phyloP scores from a whole-genome alignment of 2,888 invertebrate genomes.

The Onthophagus sagittarius region DNA sequence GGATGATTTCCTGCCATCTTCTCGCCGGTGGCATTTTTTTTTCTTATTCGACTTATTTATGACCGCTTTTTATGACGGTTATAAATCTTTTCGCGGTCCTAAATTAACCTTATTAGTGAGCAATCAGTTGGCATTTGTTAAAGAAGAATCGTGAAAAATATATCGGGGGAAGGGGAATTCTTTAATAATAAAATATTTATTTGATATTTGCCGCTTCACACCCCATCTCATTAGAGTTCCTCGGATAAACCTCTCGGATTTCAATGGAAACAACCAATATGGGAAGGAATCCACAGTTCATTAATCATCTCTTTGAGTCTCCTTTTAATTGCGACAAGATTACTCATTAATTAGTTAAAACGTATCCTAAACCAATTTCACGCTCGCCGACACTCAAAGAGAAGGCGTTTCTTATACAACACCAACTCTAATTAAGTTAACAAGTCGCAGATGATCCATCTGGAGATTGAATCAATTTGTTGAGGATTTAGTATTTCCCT shows the following conservation, averaged over 20 bases:
- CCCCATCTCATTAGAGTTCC: background rate
- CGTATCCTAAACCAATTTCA: conserved; percentile 38
- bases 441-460: background rate
- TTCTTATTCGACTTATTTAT: background rate
- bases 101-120: background rate
- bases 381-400: conserved; percentile 29
- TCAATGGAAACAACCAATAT: background rate
- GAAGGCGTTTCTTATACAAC: conserved; percentile 16
- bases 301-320: background rate
- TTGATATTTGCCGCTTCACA: background rate
- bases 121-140: background rate
- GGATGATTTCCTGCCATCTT: conserved; percentile 1
- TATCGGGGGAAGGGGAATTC: background rate
- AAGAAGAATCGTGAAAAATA: background rate
- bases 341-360: conserved; percentile 39
- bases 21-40: background rate
- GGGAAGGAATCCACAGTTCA: conserved; percentile 5
- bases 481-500: background rate
- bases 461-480: background rate
- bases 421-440: background rate
- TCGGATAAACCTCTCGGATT: background rate
- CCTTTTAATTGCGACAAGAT: conserved; percentile 5
- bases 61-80: background rate
- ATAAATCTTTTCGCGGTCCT: background rate
- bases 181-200: background rate